Conservation (phyloP, 2,797 vertebrate genomes). For the Trachops cirrhosus region DNA sequence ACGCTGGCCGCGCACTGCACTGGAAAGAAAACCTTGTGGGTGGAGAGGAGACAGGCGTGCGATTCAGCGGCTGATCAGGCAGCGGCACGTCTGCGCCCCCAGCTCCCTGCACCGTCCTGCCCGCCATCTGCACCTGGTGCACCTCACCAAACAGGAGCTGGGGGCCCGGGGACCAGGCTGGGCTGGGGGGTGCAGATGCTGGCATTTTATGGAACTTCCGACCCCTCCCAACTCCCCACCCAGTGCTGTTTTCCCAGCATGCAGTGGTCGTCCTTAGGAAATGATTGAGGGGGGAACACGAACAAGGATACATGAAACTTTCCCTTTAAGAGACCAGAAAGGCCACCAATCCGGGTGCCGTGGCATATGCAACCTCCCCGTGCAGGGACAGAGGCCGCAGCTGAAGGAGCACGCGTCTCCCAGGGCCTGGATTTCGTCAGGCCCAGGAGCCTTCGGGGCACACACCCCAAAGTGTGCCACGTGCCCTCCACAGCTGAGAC, state of each 20-base stretch:
- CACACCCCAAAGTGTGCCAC: neutral
- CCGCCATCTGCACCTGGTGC: neutral
- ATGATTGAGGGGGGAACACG: neutral
- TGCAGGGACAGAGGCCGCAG: neutral
- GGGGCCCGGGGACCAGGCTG: neutral
- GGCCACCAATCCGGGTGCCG: neutral
- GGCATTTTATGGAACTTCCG: neutral
- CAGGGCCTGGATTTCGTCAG: neutral
- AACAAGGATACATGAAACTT: neutral
- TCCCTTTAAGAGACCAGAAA: neutral
- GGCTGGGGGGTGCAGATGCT: neutral
- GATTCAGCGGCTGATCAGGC: neutral
- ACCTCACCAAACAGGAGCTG: neutral
- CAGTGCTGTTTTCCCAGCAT: neutral
- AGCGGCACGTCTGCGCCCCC: neutral
- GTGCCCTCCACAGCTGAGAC: neutral
- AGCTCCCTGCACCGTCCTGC: neutral
- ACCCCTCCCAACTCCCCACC: neutral
- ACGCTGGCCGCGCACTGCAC: neutral
- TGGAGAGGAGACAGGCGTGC: neutral
- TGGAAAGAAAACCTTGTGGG: constrained; percentile 31
- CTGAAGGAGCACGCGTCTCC: neutral
- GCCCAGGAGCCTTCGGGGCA: neutral
- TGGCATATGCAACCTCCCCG: neutral
- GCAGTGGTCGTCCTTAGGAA: neutral